Base-by-base conservation (phyloP, 1,140 invertebrate genomes). In the Aricia agestis region DNA sequence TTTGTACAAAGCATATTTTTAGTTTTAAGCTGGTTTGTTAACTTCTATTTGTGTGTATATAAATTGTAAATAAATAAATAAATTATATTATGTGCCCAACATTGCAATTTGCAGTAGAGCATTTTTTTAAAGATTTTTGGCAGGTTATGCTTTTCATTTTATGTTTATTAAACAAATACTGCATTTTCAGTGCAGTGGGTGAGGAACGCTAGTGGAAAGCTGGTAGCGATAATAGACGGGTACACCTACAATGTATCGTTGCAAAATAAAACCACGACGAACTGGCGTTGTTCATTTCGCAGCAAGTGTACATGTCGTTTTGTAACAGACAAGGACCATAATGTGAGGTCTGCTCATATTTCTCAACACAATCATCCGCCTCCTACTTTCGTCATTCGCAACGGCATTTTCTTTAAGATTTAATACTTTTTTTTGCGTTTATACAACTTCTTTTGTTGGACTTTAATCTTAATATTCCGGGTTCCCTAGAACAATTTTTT, bases 131-230 rank as follows among this genome's bases (percentile, higher is more conserved):
- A 25, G 25, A 25, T 25, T 25, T 25, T 25, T 25, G 25, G 25
- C 25, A 25, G 25, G 36, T 36, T 36, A 7, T 9, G 36, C 5
- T 7, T 36, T 36, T 36, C 5, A 36, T 7, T 36, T 2, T 36
- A 36, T 6, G 36, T 36, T 36, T 36, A 5, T 36, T 32, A 3
- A 32, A 3, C 32, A 32, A 32, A 32, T 2, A 6, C 2, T 32
- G 6, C 2, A 32, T 36, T 52, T 68, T 68, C 42, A 68, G 67
- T 68, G 7, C 67, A 68, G 25, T 68, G 67, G 67, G 42, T 57
- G 6, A 68, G 18, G 13, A 68, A 68, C 25, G 52, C 19, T 11
- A 57, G 41, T 19, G 67, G 67, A 3, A 68, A 68, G 42, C 17
- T 15, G 18, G 45, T 68, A 36, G 67, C 42, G 9, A 42, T 68